These are phyloP conservation scores for Peucedramus taeniatus DNA, from an alignment of 2,113 vertebrate species.

Conservation along the genomic window DNA sequence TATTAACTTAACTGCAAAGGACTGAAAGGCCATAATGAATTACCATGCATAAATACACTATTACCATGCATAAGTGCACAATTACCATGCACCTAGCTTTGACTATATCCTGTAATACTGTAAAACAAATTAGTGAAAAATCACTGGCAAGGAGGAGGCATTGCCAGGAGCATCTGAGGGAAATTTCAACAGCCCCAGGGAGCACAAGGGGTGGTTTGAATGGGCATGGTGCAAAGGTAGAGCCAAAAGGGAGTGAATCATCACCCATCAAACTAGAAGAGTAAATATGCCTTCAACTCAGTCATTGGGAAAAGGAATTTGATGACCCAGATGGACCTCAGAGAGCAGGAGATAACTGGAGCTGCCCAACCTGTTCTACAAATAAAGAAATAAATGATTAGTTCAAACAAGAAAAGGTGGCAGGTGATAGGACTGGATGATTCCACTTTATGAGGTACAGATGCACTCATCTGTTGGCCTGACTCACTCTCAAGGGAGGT, in stretches of 20 bases:
- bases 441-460: not conserved
- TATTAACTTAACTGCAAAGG: not conserved
- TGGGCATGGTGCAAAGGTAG: not conserved
- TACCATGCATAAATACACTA: not conserved
- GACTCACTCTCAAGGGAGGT: not conserved
- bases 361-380: not conserved
- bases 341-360: not conserved
- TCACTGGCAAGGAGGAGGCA: not conserved
- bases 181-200: not conserved
- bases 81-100: not conserved
- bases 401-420: not conserved
- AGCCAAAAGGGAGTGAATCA: not conserved
- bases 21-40: not conserved
- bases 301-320: not conserved
- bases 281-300: not conserved
- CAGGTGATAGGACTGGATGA: not conserved
- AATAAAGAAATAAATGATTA: not conserved
- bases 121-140: not conserved
- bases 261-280: not conserved
- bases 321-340: not conserved
- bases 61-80: not conserved
- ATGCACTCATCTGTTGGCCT: not conserved
- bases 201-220: not conserved
- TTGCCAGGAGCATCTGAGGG: accelerated
- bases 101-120: not conserved